Evolutionary conservation across 2,888 invertebrate species (phyloP).

Genomic region (Ormyrus labotus): DNA sequence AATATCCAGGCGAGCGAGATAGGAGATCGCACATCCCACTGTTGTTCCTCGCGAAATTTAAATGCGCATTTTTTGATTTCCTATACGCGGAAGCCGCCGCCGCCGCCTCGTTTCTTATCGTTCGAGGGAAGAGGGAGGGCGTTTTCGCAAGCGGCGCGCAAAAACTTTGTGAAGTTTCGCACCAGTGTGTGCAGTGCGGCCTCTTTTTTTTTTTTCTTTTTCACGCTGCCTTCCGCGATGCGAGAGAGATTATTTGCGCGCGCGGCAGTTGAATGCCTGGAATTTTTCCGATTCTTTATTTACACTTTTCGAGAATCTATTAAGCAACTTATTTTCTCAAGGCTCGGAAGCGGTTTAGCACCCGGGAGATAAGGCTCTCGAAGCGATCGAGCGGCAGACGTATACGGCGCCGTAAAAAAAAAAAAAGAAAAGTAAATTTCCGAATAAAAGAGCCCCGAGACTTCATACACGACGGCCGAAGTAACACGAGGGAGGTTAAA

Average conservation of each 20-base stretch:
- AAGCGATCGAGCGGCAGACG: no score
- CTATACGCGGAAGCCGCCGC: neutral
- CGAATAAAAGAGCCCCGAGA: no score
- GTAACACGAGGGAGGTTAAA: neutral
- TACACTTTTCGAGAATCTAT: no score
- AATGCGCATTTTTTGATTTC: conserved; percentile 38
- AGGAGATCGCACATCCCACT: no score
- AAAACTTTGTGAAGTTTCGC: conserved; percentile 41
- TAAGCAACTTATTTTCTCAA: no score
- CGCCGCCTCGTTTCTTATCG: conserved; percentile 9
- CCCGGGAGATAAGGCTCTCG: no score
- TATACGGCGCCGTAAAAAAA: conserved; percentile 1
- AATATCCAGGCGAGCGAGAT: no score
- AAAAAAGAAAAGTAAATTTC: conserved; percentile 1
- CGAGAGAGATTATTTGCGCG: conserved; percentile 8
- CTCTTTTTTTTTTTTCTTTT: conserved; percentile 6
- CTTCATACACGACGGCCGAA: no score
- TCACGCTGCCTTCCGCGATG: neutral
- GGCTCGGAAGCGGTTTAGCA: no score
- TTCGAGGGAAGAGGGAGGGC: neutral
- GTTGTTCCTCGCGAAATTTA: conserved; percentile 15
- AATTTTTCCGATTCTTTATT: no score
- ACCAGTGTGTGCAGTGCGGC: neutral
- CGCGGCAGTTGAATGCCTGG: neutral
- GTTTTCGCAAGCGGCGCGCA: neutral